Conservation (phyloP, 2,888 invertebrate species). For the Zaprionus lineosus region DNA sequence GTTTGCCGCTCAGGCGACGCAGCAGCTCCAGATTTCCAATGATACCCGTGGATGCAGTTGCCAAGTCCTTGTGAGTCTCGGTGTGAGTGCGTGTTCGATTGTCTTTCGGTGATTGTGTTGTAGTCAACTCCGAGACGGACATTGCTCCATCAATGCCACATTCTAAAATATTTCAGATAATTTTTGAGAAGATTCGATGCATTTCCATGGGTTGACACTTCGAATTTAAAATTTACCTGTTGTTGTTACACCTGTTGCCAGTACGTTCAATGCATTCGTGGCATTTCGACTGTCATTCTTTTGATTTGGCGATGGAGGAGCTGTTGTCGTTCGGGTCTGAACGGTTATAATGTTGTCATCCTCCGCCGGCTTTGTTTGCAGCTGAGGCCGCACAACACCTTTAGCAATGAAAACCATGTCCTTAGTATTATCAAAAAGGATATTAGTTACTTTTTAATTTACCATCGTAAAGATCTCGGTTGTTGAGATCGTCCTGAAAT, state of each 20-base stretch:
- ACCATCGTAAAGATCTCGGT: slow-evolving; percentile 89
- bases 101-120: slow-evolving; percentile 82
- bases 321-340: slow-evolving; percentile 65
- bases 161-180: slow-evolving; percentile 50
- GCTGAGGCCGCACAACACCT: slow-evolving; percentile 91
- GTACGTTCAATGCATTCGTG: slow-evolving; percentile 34
- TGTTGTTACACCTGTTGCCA: slow-evolving; percentile 70
- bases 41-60: slow-evolving; percentile 79
- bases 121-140: slow-evolving; percentile 75
- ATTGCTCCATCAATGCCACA: slow-evolving; percentile 78
- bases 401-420: slow-evolving; percentile 12
- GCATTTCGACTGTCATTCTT: slow-evolving; percentile 80
- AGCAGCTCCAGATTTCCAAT: slow-evolving; percentile 87
- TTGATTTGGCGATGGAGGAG: slow-evolving; percentile 62
- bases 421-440: background rate
- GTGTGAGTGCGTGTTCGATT: slow-evolving; percentile 65
- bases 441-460: background rate
- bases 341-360: slow-evolving; percentile 78
- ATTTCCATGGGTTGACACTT: too few relatives aligned
- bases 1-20: slow-evolving; percentile 89
- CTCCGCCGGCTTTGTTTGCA: slow-evolving; percentile 81
- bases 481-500: slow-evolving; percentile 87
- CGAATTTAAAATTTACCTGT: slow-evolving; percentile 68
- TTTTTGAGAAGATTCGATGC: too few relatives aligned
- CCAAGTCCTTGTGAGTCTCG: slow-evolving; percentile 77